phyloP scores from a whole-genome alignment of 2,888 invertebrate species.

The Hemicrepidius hirtus region DNA sequence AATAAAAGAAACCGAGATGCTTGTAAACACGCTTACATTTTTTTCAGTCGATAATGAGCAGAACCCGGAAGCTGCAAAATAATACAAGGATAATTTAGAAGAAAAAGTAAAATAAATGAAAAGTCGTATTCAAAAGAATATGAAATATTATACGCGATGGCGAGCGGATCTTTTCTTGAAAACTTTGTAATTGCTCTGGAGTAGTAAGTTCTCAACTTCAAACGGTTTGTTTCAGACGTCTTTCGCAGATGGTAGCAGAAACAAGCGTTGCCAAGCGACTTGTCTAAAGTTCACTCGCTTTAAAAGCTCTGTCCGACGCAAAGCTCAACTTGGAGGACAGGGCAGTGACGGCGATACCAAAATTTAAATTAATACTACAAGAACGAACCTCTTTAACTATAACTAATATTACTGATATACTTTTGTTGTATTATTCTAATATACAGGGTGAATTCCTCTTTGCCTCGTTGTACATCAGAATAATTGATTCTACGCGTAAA shows the following conservation, averaged over 20 bases:
- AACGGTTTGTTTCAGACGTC: slow-evolving; percentile 59
- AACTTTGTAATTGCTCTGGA: slow-evolving; percentile 59
- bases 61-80: slow-evolving; percentile 44
- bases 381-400: too few species aligned
- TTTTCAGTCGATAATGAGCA: slow-evolving; percentile 28
- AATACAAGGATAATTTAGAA: slow-evolving; percentile 44
- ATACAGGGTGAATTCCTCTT: too few species aligned
- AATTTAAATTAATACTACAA: not conserved
- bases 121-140: slow-evolving; percentile 50
- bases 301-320: slow-evolving; percentile 41
- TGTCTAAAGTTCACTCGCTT: slow-evolving; percentile 45
- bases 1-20: not conserved
- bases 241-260: slow-evolving; percentile 59
- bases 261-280: slow-evolving; percentile 61
- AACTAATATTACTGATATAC: too few species aligned
- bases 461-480: too few species aligned
- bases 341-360: slow-evolving; percentile 14
- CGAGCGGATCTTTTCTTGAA: slow-evolving; percentile 58
- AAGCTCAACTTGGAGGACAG: slow-evolving; percentile 20
- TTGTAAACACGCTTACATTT: slow-evolving; percentile 5
- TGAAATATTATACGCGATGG: slow-evolving; percentile 52
- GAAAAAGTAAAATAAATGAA: slow-evolving; percentile 46
- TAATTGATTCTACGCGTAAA: too few species aligned
- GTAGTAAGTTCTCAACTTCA: slow-evolving; percentile 58
- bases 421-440: too few species aligned